phyloP scores from a whole-genome alignment of 2,888 invertebrate genomes.

The Drosophila quinaria region DNA sequence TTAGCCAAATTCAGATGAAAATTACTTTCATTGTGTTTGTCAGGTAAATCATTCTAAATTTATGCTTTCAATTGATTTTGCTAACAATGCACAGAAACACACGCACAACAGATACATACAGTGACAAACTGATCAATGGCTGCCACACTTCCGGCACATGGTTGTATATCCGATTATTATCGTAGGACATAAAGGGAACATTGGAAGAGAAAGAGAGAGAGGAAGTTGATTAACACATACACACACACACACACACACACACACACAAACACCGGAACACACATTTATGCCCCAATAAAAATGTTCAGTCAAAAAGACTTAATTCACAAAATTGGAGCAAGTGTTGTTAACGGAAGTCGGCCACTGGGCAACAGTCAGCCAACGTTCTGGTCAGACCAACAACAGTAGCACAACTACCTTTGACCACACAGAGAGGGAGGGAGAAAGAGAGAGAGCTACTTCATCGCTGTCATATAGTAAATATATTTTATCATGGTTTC shows the following conservation, averaged over 20 bases:
- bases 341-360: slow-evolving; percentile 67
- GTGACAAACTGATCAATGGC: slow-evolving; percentile 64
- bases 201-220: not conserved
- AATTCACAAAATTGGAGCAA: slow-evolving; percentile 72
- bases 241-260: slow-evolving; percentile 15
- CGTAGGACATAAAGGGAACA: not conserved
- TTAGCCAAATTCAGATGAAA: not conserved
- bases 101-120: slow-evolving; percentile 1
- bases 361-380: slow-evolving; percentile 32
- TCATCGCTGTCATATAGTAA: slow-evolving; percentile 20
- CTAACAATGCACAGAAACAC: slow-evolving; percentile 17
- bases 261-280: slow-evolving; percentile 23
- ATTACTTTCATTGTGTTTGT: slow-evolving; percentile 23
- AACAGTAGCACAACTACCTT: slow-evolving; percentile 19
- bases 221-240: slow-evolving; percentile 57
- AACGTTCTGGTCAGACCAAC: slow-evolving; percentile 9
- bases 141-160: slow-evolving; percentile 70
- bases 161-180: slow-evolving; percentile 55
- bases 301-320: slow-evolving; percentile 84
- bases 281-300: slow-evolving; percentile 78
- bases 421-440: slow-evolving; percentile 14
- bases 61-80: slow-evolving; percentile 16
- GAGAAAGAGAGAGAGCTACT: slow-evolving; percentile 7
- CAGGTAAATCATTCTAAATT: slow-evolving; percentile 31
- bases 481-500: slow-evolving; percentile 29